Evolutionary conservation across 2,888 invertebrate species (phyloP).

Genomic region (Choreutis nemorana): DNA sequence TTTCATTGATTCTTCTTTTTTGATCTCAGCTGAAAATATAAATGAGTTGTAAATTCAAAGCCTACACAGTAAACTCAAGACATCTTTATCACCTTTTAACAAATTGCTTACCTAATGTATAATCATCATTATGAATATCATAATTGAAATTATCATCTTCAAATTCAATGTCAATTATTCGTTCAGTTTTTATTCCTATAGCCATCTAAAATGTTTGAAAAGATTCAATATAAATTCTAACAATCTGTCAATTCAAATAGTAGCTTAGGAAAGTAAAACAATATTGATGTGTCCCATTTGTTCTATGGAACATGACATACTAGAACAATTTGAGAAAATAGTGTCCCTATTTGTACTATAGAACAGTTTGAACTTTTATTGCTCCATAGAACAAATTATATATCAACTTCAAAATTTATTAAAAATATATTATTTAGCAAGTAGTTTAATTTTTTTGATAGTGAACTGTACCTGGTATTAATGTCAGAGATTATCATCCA

Average conservation of each 20-base stretch:
- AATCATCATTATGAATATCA: constrained; percentile 20
- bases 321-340: neutral
- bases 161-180: constrained; percentile 22
- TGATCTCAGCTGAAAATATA: constrained; percentile 22
- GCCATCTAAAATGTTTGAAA: constrained; percentile 5
- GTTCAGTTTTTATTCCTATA: constrained; percentile 32
- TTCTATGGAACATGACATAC: too few species aligned
- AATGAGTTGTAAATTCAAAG: neutral
- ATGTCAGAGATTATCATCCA: too few species aligned
- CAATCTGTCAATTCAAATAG: too few species aligned
- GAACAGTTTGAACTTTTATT: neutral
- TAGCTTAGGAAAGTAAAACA: too few species aligned
- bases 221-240: too few species aligned
- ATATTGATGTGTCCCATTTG: too few species aligned
- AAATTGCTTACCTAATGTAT: constrained; percentile 13
- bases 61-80: neutral
- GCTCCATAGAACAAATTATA: too few species aligned
- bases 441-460: too few species aligned
- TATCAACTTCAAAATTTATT: too few species aligned
- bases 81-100: neutral
- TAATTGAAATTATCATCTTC: constrained; percentile 26
- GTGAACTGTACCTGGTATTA: too few species aligned
- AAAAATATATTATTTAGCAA: too few species aligned
- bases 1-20: constrained; percentile 25
- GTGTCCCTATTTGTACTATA: neutral